Evolutionary conservation across 2,888 invertebrate genomes (phyloP), one percentile per base, ranked within the genome.

Genomic region (Leptogaster cylindrica): DNA sequence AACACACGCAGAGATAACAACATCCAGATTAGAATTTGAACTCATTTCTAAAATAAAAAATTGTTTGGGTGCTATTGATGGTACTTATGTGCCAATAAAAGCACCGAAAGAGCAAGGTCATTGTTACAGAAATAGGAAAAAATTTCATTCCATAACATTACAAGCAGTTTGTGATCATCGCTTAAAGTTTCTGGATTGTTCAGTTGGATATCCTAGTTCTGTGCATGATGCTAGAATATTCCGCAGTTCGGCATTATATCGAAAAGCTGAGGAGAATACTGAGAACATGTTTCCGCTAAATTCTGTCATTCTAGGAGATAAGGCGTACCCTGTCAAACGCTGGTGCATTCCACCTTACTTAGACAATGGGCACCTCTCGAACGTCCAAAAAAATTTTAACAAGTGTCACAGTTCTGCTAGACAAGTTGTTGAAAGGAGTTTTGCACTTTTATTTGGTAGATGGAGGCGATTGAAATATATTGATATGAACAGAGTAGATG

Each of bases 371-470:
- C n/a, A n/a, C n/a, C n/a, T n/a, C n/a, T n/a, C n/a, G n/a, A n/a
- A n/a, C n/a, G n/a, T n/a, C n/a, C n/a, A n/a, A n/a, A n/a, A n/a
- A n/a, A n/a, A n/a, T n/a, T n/a, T n/a, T n/a, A n/a, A n/a, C n/a
- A n/a, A n/a, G n/a, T n/a, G n/a, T n/a, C 44, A 44, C 8, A 44
- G 44, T 12, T 31, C 28, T 1, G 16, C 12, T 28, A 6, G 52
- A 28, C 52, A 48, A 48, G 3, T 48, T 6, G 12, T 23, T 20
- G 48, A 48, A 48, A 48, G 48, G n/a, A 48, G 48, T 52, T 52
- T 52, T 28, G 52, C 28, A 28, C 25, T 52, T 14, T 16, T 52
- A n/a, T 52, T 52, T 31, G 52, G 28, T 1, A 1, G 52, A 16
- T 52, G 2, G 14, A 28, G 28, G 18, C n/a, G 31, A 4, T 20